Base-by-base conservation (phyloP, 2,888 invertebrate species). In the Venusia cambrica region DNA sequence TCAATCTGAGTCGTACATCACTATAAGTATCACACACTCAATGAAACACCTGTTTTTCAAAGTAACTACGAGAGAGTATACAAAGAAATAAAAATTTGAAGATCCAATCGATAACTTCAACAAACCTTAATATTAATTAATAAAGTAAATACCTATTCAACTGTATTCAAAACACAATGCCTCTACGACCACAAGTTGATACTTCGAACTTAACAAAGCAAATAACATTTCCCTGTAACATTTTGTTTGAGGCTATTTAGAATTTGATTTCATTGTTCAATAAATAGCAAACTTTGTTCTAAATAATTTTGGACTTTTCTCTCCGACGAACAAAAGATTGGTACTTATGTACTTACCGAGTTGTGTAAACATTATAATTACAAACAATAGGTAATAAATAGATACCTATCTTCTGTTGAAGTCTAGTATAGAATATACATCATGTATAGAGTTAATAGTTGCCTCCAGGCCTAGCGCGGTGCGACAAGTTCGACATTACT, bases 261-360 rank as follows among this genome's bases (percentile, higher is more conserved):
- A 45, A 40, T 31, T 20, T 40, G 26, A 50, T 48, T 55, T 49
- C 40, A 54, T 60, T 62, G 53, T 62, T 54, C 45, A 24, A 42
- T 40, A 55, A 49, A 47, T 48, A 52, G 44, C 38, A 45, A 58
- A 57, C 43, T 58, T 54, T 19, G 46, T 35, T 37, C 42, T 38
- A 45, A 57, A 48, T 50, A 48, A 45, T 48, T n/a, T 53, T 16
- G 37, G 33, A 22, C 37, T 34, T 42, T 38, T 16, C 34, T 29
- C 27, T 16, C 27, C 14, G 19, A 11, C 14, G 31, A 35, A 38
- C 38, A 43, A 38, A 38, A 35, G 42, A 34, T 38, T 17, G 14
- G 10, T 24, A 22, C 17, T 27, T 24, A 22, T 20, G 10, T 24
- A 22, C 17, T 27, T 24, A 22, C 25, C 8, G 30, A 34, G 30